phyloP scores from a whole-genome alignment of 92 coral and sea anemone species.

The Muricea muricata region DNA sequence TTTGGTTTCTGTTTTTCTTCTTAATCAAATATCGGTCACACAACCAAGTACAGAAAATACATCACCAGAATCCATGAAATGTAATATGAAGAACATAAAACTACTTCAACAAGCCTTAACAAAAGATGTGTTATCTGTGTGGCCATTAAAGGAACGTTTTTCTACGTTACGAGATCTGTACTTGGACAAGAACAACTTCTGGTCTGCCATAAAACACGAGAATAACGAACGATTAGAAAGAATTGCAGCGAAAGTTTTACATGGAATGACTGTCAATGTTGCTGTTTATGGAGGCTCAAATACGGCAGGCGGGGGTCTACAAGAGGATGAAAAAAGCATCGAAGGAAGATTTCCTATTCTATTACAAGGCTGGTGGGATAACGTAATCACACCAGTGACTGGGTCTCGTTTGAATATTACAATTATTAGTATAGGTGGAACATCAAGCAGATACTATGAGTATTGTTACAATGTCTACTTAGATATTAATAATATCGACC shows the following conservation, averaged over 20 bases:
- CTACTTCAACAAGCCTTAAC: not conserved
- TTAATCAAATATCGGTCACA: not conserved
- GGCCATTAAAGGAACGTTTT: not conserved
- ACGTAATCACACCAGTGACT: conserved; percentile 47
- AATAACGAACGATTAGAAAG: conserved; percentile 38
- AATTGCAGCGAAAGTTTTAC: conserved; percentile 62
- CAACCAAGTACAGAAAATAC: not conserved
- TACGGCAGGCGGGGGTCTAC: conserved; percentile 85
- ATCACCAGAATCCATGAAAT: not conserved
- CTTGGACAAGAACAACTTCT: not conserved
- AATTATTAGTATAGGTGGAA: conserved; percentile 71
- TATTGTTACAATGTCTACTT: conserved; percentile 79
- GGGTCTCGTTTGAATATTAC: conserved; percentile 44
- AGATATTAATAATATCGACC: conserved; percentile 52
- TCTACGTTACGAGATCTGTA: conserved; percentile 2
- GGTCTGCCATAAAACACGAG: conserved; percentile 30
- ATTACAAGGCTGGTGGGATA: conserved; percentile 80
- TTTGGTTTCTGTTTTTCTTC: not conserved
- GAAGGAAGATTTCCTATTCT: conserved; percentile 61
- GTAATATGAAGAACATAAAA: not conserved
- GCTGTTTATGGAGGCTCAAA: conserved; percentile 84
- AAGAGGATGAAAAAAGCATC: conserved; percentile 59
- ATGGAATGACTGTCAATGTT: conserved; percentile 60
- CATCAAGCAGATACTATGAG: conserved; percentile 76
- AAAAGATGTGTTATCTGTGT: not conserved